These are phyloP conservation scores for Linurgus olivaceus DNA, from an alignment of 2,797 vertebrate genomes.

Conservation along the genomic window DNA sequence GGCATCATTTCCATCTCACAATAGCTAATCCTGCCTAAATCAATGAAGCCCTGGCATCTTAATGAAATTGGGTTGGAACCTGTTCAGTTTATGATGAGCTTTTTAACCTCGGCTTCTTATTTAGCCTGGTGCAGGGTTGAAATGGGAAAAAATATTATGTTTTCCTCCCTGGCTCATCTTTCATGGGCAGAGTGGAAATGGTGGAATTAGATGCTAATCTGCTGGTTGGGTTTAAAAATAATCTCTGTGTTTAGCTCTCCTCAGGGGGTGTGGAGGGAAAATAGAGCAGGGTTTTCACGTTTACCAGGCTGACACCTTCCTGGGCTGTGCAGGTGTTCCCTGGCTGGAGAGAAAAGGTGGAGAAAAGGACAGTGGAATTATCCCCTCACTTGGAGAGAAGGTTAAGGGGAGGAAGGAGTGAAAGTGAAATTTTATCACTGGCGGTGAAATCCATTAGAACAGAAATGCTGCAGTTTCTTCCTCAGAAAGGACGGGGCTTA, in stretches of 20 bases:
- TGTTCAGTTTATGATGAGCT: slow-evolving; percentile 57
- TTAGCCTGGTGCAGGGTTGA: slow-evolving; percentile 1
- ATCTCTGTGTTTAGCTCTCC: background rate
- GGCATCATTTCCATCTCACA: slow-evolving; percentile 61
- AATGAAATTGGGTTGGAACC: slow-evolving; percentile 42
- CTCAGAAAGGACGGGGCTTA: background rate
- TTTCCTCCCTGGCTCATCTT: slow-evolving; percentile 16
- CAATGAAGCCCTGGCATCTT: background rate
- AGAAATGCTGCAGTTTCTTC: background rate
- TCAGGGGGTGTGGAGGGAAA: background rate
- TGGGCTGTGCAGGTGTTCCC: background rate
- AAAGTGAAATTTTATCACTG: background rate
- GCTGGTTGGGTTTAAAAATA: slow-evolving; percentile 34
- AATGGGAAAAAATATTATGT: background rate
- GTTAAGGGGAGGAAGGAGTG: background rate
- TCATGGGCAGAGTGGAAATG: background rate
- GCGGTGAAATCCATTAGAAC: background rate
- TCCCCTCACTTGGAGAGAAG: background rate
- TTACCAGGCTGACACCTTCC: background rate
- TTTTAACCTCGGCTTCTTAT: slow-evolving; percentile 55
- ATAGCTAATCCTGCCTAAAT: slow-evolving; percentile 60
- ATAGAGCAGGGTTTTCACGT: background rate
- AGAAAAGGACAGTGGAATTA: background rate
- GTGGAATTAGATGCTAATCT: slow-evolving; percentile 40
- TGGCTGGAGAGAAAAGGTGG: background rate